phyloP scores from a whole-genome alignment of 2,888 invertebrate species.

The Calameuta filiformis region DNA sequence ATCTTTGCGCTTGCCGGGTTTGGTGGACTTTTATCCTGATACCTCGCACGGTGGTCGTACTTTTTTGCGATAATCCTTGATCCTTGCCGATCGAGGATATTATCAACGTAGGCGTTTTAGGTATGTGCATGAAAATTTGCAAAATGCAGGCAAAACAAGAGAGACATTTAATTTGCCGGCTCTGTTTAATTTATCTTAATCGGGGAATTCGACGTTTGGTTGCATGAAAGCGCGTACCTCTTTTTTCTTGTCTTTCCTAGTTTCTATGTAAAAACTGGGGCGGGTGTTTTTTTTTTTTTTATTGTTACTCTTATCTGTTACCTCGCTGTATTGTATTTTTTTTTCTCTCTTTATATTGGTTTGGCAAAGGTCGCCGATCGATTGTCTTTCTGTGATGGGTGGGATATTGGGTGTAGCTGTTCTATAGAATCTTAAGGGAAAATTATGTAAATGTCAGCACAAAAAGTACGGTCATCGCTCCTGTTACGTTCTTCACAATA shows the following conservation, averaged over 20 bases:
- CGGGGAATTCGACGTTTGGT: background rate
- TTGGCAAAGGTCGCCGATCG: background rate
- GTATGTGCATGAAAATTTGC: background rate
- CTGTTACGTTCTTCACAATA: slow-evolving; percentile 53
- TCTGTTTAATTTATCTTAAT: background rate
- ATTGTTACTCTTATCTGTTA: slow-evolving; percentile 8
- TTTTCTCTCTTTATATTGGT: background rate
- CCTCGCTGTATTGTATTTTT: slow-evolving; percentile 1
- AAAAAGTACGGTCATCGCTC: slow-evolving; percentile 57
- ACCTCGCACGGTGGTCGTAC: slow-evolving; percentile 61
- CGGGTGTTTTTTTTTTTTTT: slow-evolving; percentile 14
- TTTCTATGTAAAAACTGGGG: slow-evolving; percentile 15
- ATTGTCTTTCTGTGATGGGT: background rate
- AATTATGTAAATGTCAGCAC: background rate
- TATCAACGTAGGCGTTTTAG: background rate
- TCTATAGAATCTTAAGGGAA: background rate
- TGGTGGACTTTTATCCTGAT: slow-evolving; percentile 63
- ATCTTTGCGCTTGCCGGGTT: slow-evolving; percentile 65
- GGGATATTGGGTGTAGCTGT: background rate
- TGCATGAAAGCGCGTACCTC: background rate
- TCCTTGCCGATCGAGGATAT: background rate
- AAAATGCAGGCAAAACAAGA: background rate
- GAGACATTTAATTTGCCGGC: background rate
- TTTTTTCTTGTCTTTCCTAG: slow-evolving; percentile 3
- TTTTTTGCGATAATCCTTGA: slow-evolving; percentile 46